A percentile compares a stretch with the other conserved stretches of the same genome.
These are phyloP conservation scores for Ovis canadensis DNA, from an alignment of 2,113 vertebrate genomes.

Conservation along the genomic window DNA sequence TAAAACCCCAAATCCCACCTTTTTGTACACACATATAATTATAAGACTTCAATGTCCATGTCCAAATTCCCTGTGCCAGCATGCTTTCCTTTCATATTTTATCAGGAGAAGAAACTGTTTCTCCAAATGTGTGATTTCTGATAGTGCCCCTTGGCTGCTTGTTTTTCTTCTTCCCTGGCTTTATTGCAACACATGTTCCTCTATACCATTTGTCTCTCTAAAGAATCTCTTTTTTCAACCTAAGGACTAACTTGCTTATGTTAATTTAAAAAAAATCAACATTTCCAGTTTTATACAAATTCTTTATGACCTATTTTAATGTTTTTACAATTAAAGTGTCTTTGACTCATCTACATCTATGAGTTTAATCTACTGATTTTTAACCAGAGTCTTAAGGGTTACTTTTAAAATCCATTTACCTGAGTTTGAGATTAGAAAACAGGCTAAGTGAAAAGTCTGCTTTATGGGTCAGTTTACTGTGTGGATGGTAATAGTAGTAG, in stretches of 20 bases:
- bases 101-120: not conserved
- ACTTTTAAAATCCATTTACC: not conserved
- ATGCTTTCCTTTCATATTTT: not conserved
- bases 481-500: not conserved
- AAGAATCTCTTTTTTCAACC: not conserved
- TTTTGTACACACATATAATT: not conserved
- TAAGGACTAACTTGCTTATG: not conserved
- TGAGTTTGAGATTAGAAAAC: not conserved
- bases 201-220: not conserved
- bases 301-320: not conserved
- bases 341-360: not conserved
- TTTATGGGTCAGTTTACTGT: not conserved
- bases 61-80: not conserved
- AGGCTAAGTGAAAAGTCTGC: not conserved
- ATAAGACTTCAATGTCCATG: not conserved
- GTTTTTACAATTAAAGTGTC: not conserved
- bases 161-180: not conserved
- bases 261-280: not conserved
- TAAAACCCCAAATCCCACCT: not conserved
- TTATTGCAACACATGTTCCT: not conserved
- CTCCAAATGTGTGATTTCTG: not conserved
- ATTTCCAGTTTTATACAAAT: not conserved
- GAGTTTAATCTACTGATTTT: not conserved
- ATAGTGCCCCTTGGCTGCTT: not conserved
- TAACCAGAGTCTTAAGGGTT: not conserved